Base-by-base conservation (phyloP, 2,888 invertebrate genomes). In the Neoitamus cyanurus region DNA sequence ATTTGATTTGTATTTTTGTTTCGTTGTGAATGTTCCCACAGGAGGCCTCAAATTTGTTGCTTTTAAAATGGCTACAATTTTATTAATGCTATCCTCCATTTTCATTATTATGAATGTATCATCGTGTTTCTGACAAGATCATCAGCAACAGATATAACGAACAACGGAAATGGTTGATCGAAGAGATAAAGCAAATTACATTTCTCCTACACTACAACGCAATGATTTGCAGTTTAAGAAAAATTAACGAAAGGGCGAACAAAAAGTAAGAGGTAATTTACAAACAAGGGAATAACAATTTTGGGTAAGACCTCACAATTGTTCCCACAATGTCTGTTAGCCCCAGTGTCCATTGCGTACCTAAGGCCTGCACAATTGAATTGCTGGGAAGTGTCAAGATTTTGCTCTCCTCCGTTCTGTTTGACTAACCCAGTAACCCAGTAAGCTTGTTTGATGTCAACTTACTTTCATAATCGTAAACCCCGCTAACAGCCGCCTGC, bases 381-480 rank as follows among this genome's bases (percentile, higher is more conserved):
- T 58, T 58, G 58, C 58, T 58, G 58, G 58, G 58, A 58, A 58
- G 58, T 25, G 25, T 58, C 20, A 58, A 58, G 58, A 58, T 25
- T 20, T 58, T 58, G 25, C 58, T 25, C 58, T 20, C 58, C 58
- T 20, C 58, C 20, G 58, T 11, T 58, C 25, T 58, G 58, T 58
- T 58, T 58, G 58, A 25, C 58, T 58, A 58, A 58, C 58, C 58
- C 58, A 58, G 58, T 20, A 58, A 58, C 58, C 58, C 58, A 58
- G 11, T 20, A 58, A 58, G 58, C 20, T 25, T 58, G 58, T 25
- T 58, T 25, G 58, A 58, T 58, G 58, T 58, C 58, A 58, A 58
- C 58, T 58, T 58, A 58, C 58, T 58, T 58, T 58, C 58, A 58
- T 58, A 58, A 58, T 58, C 58, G 58, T 25, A 58, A 58, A 58